Evolutionary conservation across 2,888 invertebrate species (phyloP), one percentile per base, ranked within the genome.

Genomic region (Hypolimnas misippus): DNA sequence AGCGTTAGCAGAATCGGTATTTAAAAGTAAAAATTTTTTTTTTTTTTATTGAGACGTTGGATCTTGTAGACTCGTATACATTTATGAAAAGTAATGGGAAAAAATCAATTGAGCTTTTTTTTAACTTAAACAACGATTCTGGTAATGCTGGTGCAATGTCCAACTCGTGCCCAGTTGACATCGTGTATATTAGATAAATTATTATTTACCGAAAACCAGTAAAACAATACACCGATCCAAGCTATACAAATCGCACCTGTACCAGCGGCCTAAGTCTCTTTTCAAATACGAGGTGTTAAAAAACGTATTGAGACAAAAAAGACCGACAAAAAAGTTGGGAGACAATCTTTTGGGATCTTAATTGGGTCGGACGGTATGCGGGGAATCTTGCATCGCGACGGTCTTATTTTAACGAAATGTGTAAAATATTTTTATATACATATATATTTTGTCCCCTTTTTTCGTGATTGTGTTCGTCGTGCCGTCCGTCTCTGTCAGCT

Each of bases 261-360:
- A 14, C 8, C 0, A n/a, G 2, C 25, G 8, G 8, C 49, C 49
- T 49, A 49, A 29, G 73, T 72, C 72, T 49, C 59, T 63, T 69
- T 74, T 70, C 74, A 66, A 62, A 65, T 62, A 67, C 64, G 70
- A 83, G 79, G 83, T 83, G 84, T 85, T 82, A 78, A 81, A 79
- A 76, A 79, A 77, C 76, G 70, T 73, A 83, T 82, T 82, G 79
- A 72, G 71, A 73, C 73, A 66, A 74, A 73, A 76, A 73, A 62
- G 61, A 54, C 29, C 51, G 25, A 61, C 56, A 68, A 72, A 72
- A 68, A 67, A 63, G 33, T 58, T 70, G 72, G 68, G 73, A 75
- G 84, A 88, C 87, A 87, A 89, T 89, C 89, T 85, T 79, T 78
- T 80, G 78, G 82, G 86, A 88, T 88, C 88, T 88, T 89, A 87